phyloP scores from a whole-genome alignment of 1,140 invertebrate genomes.

The Drosophila ironensis region DNA sequence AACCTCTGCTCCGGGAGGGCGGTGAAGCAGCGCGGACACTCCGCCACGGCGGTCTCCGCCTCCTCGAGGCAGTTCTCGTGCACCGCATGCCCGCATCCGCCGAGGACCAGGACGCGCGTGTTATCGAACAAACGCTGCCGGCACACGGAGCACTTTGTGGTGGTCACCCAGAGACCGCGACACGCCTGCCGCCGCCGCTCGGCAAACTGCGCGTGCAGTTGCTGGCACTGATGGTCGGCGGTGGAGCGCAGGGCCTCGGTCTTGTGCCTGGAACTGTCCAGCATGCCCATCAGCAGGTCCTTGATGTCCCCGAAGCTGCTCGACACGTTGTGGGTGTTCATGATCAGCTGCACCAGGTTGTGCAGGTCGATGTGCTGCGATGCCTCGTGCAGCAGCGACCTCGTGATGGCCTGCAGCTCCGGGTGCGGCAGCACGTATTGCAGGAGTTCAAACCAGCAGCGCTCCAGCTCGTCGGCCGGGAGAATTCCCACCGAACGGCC shows the following conservation, averaged over 20 bases:
- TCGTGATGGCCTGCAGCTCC: constrained; percentile 73
- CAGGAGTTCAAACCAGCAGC: constrained; percentile 82
- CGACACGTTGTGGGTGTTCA: constrained; percentile 75
- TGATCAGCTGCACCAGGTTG: constrained; percentile 83
- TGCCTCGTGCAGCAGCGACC: constrained; percentile 82
- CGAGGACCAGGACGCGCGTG: constrained; percentile 57
- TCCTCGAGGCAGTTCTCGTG: constrained; percentile 63
- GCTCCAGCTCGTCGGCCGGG: constrained; percentile 76
- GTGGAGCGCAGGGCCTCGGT: constrained; percentile 80
- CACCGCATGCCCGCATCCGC: constrained; percentile 71
- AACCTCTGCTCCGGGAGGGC: constrained; percentile 10
- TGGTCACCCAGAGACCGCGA: constrained; percentile 71
- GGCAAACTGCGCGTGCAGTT: constrained; percentile 78
- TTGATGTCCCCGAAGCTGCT: constrained; percentile 83
- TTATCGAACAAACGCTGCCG: constrained; percentile 68
- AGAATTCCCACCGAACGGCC: constrained; percentile 79
- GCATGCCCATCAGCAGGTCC: constrained; percentile 82
- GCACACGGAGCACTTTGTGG: constrained; percentile 72
- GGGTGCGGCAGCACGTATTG: constrained; percentile 73
- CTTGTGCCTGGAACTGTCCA: constrained; percentile 82
- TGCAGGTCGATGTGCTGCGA: constrained; percentile 83
- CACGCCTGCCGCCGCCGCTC: constrained; percentile 40
- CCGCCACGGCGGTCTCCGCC: constrained; percentile 2
- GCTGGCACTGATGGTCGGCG: constrained; percentile 74
- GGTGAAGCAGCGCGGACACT: constrained; percentile 60